Conservation (phyloP, 2,888 invertebrate species). For the Agrochola lota region DNA sequence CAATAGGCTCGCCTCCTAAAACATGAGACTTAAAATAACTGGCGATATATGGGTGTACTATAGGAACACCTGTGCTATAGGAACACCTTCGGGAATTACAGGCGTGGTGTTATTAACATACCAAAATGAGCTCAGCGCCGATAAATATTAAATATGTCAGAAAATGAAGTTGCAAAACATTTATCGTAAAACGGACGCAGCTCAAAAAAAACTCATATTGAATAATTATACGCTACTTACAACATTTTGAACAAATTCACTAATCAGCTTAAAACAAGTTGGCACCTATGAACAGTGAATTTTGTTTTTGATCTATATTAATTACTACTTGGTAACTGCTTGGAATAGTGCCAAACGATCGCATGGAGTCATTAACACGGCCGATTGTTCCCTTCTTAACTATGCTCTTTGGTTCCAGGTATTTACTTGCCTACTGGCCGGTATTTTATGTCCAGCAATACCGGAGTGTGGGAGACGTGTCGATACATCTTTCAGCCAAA, state of each 20-base stretch:
- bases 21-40: too few species aligned
- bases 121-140: too few species aligned
- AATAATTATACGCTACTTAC: constrained; percentile 27
- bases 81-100: too few species aligned
- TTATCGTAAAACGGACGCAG: neutral
- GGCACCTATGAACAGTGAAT: constrained; percentile 59
- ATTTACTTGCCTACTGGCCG: constrained; percentile 90
- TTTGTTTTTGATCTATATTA: constrained; percentile 66
- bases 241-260: constrained; percentile 41
- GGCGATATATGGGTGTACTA: too few species aligned
- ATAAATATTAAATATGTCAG: too few species aligned
- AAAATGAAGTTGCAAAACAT: neutral
- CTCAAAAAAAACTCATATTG: constrained; percentile 7
- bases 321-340: constrained; percentile 63
- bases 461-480: constrained; percentile 93
- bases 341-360: constrained; percentile 61
- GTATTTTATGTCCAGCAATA: constrained; percentile 92
- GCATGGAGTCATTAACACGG: constrained; percentile 65
- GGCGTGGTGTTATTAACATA: too few species aligned
- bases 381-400: constrained; percentile 56
- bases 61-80: too few species aligned
- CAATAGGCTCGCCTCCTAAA: too few species aligned
- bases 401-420: constrained; percentile 81
- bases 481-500: constrained; percentile 83
- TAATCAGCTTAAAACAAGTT: constrained; percentile 54